Percentiles rank a stretch among this genome's conserved stretches.
These are phyloP conservation scores for Uropsilus gracilis DNA, from an alignment of 2,113 vertebrate genomes.

Conservation along the genomic window DNA sequence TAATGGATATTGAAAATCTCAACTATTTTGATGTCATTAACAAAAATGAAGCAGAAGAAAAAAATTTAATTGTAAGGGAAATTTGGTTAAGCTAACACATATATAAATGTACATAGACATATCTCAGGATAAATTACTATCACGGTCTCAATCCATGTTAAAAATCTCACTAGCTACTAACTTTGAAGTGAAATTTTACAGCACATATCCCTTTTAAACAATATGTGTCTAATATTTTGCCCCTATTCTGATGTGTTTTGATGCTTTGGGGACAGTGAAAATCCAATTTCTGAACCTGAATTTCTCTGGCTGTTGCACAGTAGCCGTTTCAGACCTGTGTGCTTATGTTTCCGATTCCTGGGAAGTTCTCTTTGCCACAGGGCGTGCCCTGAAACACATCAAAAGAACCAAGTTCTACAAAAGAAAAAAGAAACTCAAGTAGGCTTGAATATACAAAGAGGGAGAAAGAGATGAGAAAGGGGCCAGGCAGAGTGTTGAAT, in stretches of 20 bases:
- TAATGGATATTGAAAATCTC: background rate
- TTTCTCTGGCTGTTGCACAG: slow-evolving; percentile 83
- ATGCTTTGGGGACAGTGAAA: slow-evolving; percentile 63
- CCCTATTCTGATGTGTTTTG: slow-evolving; percentile 56
- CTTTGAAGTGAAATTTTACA: slow-evolving; percentile 25
- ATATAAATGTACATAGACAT: background rate
- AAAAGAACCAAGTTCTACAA: slow-evolving; percentile 94
- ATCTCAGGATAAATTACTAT: slow-evolving; percentile 20
- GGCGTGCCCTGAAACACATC: slow-evolving; percentile 94
- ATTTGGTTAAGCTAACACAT: slow-evolving; percentile 5
- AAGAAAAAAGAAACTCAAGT: slow-evolving; percentile 95
- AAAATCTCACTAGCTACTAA: slow-evolving; percentile 14
- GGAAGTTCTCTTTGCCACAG: slow-evolving; percentile 92
- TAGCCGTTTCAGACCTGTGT: slow-evolving; percentile 83
- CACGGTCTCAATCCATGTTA: slow-evolving; percentile 45
- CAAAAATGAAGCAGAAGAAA: background rate
- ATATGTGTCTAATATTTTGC: background rate
- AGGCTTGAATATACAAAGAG: slow-evolving; percentile 91
- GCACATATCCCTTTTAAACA: background rate
- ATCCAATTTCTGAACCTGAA: slow-evolving; percentile 68
- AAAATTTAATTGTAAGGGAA: slow-evolving; percentile 10
- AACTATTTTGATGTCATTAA: background rate
- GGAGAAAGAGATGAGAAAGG: slow-evolving; percentile 87
- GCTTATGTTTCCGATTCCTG: slow-evolving; percentile 92
- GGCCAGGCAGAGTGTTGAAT: slow-evolving; percentile 88